A percentile compares a stretch with the other conserved stretches of the same genome.
phyloP scores from a whole-genome alignment of 2,888 invertebrate genomes.

The Drosophila paracracens region DNA sequence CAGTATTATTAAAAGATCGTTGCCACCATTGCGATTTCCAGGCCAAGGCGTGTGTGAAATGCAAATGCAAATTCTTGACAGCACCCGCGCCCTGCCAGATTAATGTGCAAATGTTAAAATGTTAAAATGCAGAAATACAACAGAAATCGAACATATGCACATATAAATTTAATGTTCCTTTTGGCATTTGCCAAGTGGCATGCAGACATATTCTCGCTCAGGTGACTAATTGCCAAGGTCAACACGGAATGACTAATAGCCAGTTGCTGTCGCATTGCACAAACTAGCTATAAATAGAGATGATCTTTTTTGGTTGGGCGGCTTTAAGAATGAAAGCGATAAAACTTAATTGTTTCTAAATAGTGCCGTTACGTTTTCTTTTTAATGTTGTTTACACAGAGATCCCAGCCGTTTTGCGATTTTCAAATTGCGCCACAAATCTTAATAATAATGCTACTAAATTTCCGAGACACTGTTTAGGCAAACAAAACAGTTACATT shows the following conservation, averaged over 20 bases:
- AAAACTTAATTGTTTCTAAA: neutral
- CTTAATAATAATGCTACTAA: neutral
- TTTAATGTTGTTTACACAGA: neutral
- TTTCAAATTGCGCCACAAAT: slow-evolving; percentile 2
- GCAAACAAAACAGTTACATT: neutral
- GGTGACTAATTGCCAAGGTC: slow-evolving; percentile 63
- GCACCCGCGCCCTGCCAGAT: slow-evolving; percentile 65
- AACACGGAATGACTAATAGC: slow-evolving; percentile 42
- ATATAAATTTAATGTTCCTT: slow-evolving; percentile 41
- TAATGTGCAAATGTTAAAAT: slow-evolving; percentile 51
- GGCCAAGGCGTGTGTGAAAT: slow-evolving; percentile 78
- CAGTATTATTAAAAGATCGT: slow-evolving; percentile 63
- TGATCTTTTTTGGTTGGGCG: neutral
- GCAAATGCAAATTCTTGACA: slow-evolving; percentile 64
- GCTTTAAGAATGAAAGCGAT: neutral
- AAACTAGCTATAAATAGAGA: slow-evolving; percentile 25
- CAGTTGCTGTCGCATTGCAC: slow-evolving; percentile 37
- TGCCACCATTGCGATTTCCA: slow-evolving; percentile 69
- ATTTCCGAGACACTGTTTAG: neutral
- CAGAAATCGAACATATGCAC: slow-evolving; percentile 30
- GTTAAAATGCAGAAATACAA: slow-evolving; percentile 34
- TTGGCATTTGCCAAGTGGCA: slow-evolving; percentile 32
- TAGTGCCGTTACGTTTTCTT: neutral
- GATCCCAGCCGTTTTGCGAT: neutral
- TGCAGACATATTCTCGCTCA: slow-evolving; percentile 42